Percentiles rank a stretch among this genome's conserved stretches.
Evolutionary conservation across 1,140 invertebrate genomes (phyloP).

Genomic region (Caenorhabditis latens): DNA sequence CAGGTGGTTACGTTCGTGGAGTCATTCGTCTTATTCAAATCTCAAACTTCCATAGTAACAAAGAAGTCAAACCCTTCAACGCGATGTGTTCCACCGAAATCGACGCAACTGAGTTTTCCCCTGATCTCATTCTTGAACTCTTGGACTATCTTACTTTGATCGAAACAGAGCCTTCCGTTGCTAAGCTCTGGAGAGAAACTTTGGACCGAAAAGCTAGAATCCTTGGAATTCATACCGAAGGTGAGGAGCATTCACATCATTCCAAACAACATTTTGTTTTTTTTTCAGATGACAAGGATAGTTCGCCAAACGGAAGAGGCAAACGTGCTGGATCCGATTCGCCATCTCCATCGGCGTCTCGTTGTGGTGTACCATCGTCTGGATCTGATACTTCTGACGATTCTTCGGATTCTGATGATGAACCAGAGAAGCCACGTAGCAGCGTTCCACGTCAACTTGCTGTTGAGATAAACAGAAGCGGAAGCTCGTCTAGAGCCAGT

Average conservation of each 20-base stretch:
- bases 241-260: too few relatives aligned
- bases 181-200: too few relatives aligned
- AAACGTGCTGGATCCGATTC: not conserved
- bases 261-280: not conserved
- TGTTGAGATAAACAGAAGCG: not conserved
- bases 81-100: too few relatives aligned
- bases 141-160: too few relatives aligned
- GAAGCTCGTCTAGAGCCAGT: not conserved
- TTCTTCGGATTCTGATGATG: conserved; percentile 1
- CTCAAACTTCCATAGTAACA: not conserved
- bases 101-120: too few relatives aligned
- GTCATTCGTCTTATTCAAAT: conserved; percentile 20
- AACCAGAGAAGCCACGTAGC: not conserved
- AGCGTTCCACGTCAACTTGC: not conserved
- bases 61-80: too few relatives aligned
- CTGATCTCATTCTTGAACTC: too few relatives aligned
- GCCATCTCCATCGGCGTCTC: conserved; percentile 27
- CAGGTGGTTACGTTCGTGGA: too few relatives aligned
- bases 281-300: not conserved
- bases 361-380: not conserved
- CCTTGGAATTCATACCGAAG: too few relatives aligned
- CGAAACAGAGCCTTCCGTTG: too few relatives aligned
- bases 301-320: not conserved
- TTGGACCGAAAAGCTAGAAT: too few relatives aligned
- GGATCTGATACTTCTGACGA: conserved; percentile 6